These are phyloP conservation scores for Eubasilissa regina DNA, from an alignment of 1,140 invertebrate species.

Conservation along the genomic window DNA sequence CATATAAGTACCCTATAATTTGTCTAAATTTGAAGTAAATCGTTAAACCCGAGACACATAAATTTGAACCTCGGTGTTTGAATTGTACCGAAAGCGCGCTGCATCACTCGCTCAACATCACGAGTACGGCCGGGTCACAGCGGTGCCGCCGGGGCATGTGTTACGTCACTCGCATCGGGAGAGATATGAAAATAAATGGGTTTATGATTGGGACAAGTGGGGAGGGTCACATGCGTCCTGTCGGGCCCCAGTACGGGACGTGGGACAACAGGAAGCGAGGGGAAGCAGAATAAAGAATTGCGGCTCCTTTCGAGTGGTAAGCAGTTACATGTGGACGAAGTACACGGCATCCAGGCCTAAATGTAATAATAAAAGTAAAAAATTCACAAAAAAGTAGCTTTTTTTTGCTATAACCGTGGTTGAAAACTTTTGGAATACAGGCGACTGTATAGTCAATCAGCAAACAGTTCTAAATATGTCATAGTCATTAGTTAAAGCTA, in stretches of 20 bases:
- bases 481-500: too few relatives aligned
- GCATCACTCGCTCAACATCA: neutral
- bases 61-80: neutral
- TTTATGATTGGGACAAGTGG: constrained; percentile 56
- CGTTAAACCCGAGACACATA: neutral
- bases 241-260: neutral
- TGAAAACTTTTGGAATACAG: too few relatives aligned
- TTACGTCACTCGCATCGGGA: constrained; percentile 35
- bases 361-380: too few relatives aligned
- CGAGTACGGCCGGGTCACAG: neutral
- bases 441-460: too few relatives aligned
- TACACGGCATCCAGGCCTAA: too few relatives aligned
- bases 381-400: too few relatives aligned
- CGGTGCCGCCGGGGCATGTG: neutral
- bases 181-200: constrained; percentile 58
- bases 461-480: too few relatives aligned
- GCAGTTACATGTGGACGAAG: too few relatives aligned
- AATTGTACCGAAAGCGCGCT: neutral
- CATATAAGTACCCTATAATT: too few relatives aligned
- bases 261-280: constrained; percentile 24
- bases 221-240: constrained; percentile 18
- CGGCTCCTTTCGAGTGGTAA: neutral
- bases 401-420: too few relatives aligned
- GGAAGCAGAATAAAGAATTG: constrained; percentile 1
- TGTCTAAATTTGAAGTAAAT: too few relatives aligned